Conservation (phyloP, 2,797 vertebrate species). For the Cottoperca gobio region DNA sequence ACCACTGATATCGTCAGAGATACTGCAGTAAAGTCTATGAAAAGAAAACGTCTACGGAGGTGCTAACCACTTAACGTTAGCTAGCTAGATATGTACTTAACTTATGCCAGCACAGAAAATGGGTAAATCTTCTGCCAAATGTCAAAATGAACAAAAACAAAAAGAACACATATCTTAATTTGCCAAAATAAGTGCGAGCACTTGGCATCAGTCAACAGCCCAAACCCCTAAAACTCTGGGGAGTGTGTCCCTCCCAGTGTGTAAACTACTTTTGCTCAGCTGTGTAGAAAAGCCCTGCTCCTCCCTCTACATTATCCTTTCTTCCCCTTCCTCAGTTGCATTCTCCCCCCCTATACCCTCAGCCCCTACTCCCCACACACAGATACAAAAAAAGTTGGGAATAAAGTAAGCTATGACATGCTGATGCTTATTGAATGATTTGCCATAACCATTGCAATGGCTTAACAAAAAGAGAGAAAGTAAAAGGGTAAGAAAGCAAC, state of each 20-base stretch:
- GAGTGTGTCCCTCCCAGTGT: constrained; percentile 37
- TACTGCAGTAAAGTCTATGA: too few species aligned
- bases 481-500: background rate
- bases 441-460: constrained; percentile 37
- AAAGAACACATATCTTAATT: constrained; percentile 44
- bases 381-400: constrained; percentile 24
- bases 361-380: constrained; percentile 11
- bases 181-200: constrained; percentile 42
- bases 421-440: constrained; percentile 55
- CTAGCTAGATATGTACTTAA: too few species aligned
- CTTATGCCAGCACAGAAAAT: too few species aligned
- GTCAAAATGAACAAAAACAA: constrained; percentile 11
- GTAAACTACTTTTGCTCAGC: constrained; percentile 66
- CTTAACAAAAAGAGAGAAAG: background rate
- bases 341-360: constrained; percentile 3
- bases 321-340: constrained; percentile 19
- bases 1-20: too few species aligned
- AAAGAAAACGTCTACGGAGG: too few species aligned
- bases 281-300: constrained; percentile 59
- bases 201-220: constrained; percentile 52
- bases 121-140: too few species aligned
- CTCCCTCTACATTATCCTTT: constrained; percentile 35
- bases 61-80: too few species aligned
- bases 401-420: constrained; percentile 39
- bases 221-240: constrained; percentile 52